Conservation (phyloP, 37 sponge, comb jelly and placozoan species). For the Lycopodina hypogea region DNA sequence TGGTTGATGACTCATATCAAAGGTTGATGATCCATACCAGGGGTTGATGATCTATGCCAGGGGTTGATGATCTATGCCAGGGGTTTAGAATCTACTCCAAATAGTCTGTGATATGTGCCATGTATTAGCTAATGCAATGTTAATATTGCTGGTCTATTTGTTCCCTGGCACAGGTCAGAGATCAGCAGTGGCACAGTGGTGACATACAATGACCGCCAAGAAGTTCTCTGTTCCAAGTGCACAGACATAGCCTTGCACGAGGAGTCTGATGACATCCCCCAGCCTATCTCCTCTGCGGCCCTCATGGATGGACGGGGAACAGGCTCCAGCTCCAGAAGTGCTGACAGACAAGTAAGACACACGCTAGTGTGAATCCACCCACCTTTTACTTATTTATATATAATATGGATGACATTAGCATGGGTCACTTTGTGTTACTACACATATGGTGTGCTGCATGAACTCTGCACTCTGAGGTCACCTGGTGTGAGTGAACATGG, state of each 20-base stretch:
- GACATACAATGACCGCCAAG: conserved; percentile 62
- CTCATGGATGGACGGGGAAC: not conserved
- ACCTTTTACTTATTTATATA: too few relatives aligned
- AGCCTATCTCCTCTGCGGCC: not conserved
- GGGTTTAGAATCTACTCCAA: too few relatives aligned
- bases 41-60: not conserved
- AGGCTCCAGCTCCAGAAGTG: not conserved
- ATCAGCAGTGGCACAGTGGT: conserved; percentile 74
- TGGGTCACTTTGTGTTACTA: too few relatives aligned
- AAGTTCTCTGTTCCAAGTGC: conserved; percentile 71
- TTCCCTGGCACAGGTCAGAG: conserved; percentile 24
- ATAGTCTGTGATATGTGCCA: too few relatives aligned
- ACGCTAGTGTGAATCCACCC: too few relatives aligned
- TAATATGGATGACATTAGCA: too few relatives aligned
- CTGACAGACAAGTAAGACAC: conserved; percentile 11
- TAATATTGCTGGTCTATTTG: not conserved
- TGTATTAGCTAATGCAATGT: too few relatives aligned
- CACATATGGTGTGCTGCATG: too few relatives aligned
- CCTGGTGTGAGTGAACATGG: too few relatives aligned
- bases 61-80: not conserved
- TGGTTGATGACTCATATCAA: not conserved
- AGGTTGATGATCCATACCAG: not conserved
- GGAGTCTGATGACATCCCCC: not conserved
- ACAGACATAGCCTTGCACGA: conserved; percentile 51
- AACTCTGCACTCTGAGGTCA: too few relatives aligned